Base-by-base conservation (phyloP, 2,797 vertebrate species). In the Melanogrammus aeglefinus region DNA sequence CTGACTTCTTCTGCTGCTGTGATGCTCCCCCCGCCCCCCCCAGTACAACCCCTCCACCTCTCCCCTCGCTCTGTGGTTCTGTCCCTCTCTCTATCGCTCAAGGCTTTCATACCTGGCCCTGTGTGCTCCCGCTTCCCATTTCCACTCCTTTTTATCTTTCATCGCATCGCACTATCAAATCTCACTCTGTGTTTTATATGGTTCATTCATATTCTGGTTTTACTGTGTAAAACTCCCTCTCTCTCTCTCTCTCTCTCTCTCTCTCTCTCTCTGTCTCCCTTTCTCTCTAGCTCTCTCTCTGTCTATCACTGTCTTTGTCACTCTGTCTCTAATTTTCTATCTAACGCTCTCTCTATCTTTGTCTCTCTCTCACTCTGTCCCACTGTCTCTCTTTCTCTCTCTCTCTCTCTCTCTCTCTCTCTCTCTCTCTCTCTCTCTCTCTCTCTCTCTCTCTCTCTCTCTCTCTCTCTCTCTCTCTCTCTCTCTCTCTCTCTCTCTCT, bases 61-160 rank as follows among this genome's bases (percentile, higher is more conserved):
- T 81, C 86, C 80, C 83, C 14, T 51, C 47, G 80, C 84, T 80
- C 66, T 79, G 77, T 51, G 29, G 39, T 76, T 79, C 27, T 69
- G 1, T 69, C 5, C 24, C 27, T 69, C 27, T 69, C 27, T 69
- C 27, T 29, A 18, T 77, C 80, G 81, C 39, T 39, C 78, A 36
- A 85, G 85, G 83, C 83, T 80, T 83, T 87, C 81, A 84, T 84
- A 83, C 75, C 80, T 87, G 77, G 80, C 84, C 86, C 82, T 2
- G 70, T 21, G 70, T 84, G 84, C 82, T 44, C 75, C 84, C 86
- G 90, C 89, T 78, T 81, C 79, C 73, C 63, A 77, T 82, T 84
- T 84, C 79, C 82, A 69, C 85, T 85, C 70, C 79, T 78, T 81
- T 83, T 77, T 84, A 35, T 35, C 78, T 78, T 86, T 77, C 77